Conservation (phyloP, 2,888 invertebrate species). For the Tromatobia lineatoria region DNA sequence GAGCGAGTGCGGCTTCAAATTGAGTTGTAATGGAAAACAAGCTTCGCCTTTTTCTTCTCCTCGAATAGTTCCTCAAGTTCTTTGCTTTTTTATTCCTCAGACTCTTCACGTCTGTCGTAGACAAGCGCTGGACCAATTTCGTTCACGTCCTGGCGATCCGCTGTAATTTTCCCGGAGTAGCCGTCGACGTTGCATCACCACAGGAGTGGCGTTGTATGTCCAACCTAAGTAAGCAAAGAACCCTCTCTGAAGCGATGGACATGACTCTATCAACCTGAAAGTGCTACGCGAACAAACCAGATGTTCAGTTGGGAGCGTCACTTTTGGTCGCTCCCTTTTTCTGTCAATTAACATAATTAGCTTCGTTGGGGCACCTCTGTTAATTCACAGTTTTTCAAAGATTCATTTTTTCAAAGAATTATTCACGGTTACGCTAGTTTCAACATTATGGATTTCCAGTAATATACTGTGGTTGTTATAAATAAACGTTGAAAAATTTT, state of each 20-base stretch:
- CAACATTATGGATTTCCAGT: too few species aligned
- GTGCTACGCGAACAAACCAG: constrained; percentile 2
- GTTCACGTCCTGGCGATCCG: background rate
- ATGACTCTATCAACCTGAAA: constrained; percentile 21
- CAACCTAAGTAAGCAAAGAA: background rate
- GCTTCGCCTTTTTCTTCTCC: background rate
- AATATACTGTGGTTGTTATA: too few species aligned
- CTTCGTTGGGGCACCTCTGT: constrained; percentile 5
- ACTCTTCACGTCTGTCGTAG: background rate
- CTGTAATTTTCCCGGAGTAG: background rate
- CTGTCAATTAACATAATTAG: constrained; percentile 32
- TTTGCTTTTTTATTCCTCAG: background rate
- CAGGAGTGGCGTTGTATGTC: background rate
- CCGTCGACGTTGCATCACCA: background rate
- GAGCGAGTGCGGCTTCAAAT: constrained; percentile 19
- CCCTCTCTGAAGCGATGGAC: constrained; percentile 20
- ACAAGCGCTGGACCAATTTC: background rate
- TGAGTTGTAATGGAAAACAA: constrained; percentile 25
- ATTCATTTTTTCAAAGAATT: too few species aligned
- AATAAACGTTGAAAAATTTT: too few species aligned
- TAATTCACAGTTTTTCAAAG: background rate
- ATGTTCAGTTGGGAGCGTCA: constrained; percentile 35
- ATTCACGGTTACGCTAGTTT: too few species aligned
- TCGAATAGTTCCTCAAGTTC: background rate
- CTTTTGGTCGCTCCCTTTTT: constrained; percentile 5